phyloP scores from a whole-genome alignment of 2,888 invertebrate genomes.

The Caenorhabditis sp. region DNA sequence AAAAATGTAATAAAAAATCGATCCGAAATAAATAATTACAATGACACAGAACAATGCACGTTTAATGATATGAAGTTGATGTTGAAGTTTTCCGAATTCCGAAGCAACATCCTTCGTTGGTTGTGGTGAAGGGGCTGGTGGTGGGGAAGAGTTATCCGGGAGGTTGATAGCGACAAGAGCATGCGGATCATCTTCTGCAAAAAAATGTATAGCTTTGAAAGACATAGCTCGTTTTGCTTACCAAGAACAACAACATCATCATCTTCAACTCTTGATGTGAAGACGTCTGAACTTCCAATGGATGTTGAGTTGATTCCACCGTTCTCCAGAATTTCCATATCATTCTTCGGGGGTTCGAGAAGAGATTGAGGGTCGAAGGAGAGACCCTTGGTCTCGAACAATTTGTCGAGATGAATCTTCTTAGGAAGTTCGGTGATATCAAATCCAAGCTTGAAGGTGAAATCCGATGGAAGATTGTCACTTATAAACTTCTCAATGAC shows the following conservation, averaged over 20 bases:
- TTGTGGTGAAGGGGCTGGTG: not conserved
- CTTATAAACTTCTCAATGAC: slow-evolving; percentile 12
- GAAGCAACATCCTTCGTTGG: not conserved
- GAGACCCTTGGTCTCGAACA: slow-evolving; percentile 57
- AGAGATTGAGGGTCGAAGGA: slow-evolving; percentile 63
- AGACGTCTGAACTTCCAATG: slow-evolving; percentile 23
- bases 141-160: not conserved
- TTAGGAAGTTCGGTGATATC: slow-evolving; percentile 28
- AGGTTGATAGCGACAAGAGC: not conserved
- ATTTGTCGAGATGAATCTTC: slow-evolving; percentile 11
- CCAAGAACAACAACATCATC: slow-evolving; percentile 5
- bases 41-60: not conserved
- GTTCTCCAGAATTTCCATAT: slow-evolving; percentile 9
- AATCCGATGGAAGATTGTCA: slow-evolving; percentile 12
- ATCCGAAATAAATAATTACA: not conserved
- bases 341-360: not conserved
- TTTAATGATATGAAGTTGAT: not conserved
- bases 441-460: slow-evolving; percentile 16
- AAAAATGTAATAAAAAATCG: not conserved
- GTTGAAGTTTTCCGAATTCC: not conserved
- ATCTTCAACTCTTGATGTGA: slow-evolving; percentile 4
- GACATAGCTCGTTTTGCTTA: too few species aligned
- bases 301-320: slow-evolving; percentile 4
- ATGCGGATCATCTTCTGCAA: not conserved
- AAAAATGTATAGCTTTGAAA: too few species aligned